phyloP scores from a whole-genome alignment of 2,888 invertebrate genomes.

The Neoaliturus tenellus region DNA sequence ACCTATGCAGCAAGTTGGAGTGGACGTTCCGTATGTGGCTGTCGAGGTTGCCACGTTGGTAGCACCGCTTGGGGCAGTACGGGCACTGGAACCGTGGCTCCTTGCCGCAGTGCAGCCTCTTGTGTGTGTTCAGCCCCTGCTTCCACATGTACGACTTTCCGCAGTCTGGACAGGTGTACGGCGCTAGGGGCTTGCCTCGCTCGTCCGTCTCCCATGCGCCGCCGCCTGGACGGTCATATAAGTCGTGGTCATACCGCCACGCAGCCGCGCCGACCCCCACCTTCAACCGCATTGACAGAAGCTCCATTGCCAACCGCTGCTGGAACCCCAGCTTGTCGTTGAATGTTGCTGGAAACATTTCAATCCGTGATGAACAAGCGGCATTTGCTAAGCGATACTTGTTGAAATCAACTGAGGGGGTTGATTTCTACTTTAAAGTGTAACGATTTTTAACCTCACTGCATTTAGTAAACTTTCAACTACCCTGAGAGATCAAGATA shows the following conservation, averaged over 20 bases:
- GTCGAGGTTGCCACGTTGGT: slow-evolving; percentile 64
- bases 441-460: no score
- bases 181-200: background rate
- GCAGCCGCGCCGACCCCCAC: background rate
- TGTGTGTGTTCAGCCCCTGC: slow-evolving; percentile 66
- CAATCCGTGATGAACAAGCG: no score
- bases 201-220: slow-evolving; percentile 8
- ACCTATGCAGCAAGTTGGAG: slow-evolving; percentile 26
- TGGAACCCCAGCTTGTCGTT: slow-evolving; percentile 35
- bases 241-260: background rate
- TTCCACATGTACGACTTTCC: slow-evolving; percentile 61
- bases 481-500: no score
- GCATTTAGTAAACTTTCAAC: no score
- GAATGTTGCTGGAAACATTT: no score
- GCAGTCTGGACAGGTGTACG: slow-evolving; percentile 60
- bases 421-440: no score
- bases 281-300: slow-evolving; percentile 45
- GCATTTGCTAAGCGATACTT: no score
- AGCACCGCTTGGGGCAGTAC: slow-evolving; percentile 63
- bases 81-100: slow-evolving; percentile 67
- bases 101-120: slow-evolving; percentile 67
- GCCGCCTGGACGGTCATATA: background rate
- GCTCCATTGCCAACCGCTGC: slow-evolving; percentile 44
- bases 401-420: no score
- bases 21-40: slow-evolving; percentile 62